phyloP scores from a whole-genome alignment of 1,140 invertebrate genomes.

The Oppia nitens region DNA sequence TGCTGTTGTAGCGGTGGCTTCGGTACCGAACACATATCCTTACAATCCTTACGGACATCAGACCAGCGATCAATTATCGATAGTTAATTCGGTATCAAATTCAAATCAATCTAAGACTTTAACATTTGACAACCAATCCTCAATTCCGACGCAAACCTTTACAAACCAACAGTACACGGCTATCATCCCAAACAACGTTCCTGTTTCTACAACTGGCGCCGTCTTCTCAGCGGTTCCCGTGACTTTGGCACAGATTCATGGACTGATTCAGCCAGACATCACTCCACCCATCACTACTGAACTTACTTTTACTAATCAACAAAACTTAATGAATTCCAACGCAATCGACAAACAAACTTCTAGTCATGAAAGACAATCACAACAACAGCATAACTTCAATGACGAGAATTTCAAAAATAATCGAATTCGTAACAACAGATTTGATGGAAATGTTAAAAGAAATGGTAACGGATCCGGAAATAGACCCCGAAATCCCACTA shows the following conservation, averaged over 20 bases:
- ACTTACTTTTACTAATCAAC: not conserved
- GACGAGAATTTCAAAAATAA: not conserved
- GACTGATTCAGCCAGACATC: not conserved
- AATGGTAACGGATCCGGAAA: not conserved
- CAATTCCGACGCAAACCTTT: slow-evolving; percentile 23
- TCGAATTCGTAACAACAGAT: not conserved
- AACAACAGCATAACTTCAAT: not conserved
- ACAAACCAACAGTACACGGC: slow-evolving; percentile 21
- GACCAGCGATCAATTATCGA: not conserved
- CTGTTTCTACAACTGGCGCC: not conserved
- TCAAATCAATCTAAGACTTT: slow-evolving; percentile 5
- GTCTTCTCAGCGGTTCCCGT: not conserved
- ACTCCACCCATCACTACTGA: not conserved
- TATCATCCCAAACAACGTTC: slow-evolving; percentile 14
- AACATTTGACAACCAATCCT: not conserved
- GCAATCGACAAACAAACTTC: not conserved
- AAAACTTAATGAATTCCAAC: not conserved
- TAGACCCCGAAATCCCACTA: not conserved
- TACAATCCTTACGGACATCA: slow-evolving; percentile 7
- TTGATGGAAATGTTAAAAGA: not conserved
- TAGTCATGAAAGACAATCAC: not conserved
- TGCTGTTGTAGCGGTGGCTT: slow-evolving; percentile 30
- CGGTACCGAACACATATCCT: slow-evolving; percentile 22
- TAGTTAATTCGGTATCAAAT: not conserved
- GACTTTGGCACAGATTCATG: not conserved